Evolutionary conservation across 30 jellyfish, hydroid and myxozoan species (phyloP), one percentile per base, ranked within the genome.

Genomic region (Cassiopea andromeda): DNA sequence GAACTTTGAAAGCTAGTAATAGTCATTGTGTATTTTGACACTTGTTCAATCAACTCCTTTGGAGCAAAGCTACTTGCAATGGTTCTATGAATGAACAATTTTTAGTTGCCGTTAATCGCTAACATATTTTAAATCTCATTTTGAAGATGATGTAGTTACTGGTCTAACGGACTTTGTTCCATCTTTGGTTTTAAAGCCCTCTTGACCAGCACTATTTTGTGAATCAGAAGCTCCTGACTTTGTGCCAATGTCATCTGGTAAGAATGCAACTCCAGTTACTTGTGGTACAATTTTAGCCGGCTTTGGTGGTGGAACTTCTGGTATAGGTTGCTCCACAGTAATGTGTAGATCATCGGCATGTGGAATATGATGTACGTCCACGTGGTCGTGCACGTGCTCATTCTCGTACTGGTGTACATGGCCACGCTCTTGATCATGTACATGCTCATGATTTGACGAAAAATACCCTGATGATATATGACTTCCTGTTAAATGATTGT

Each of bases 261-360:
- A 50, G 85, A 87, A 87, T 44, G 94, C 90, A 0, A 87, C 94
- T 10, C 94, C 94, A 13, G 94, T 87, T 44, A 87, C 94, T 50
- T 87, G 94, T 44, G 94, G 94, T 50, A 73, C 85, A 54, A 87
- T 87, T 73, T 87, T 87, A 13, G 82, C 90, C 0, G 94, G 94
- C 74, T 87, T 87, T 68, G 94, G 94, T 46, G 94, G 94, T 12
- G 94, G 94, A 1, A 87, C 94, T 78, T 87, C 94, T 2, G 94
- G 94, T 0, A 87, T 81, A 14, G 94, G 94, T 44, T 87, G 94
- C 81, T 87, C 94, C 3, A 87, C 94, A 46, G 94, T 87, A 43
- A 87, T 87, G n/a, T 78, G 94, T 49, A 87, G 75, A 60, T 87
- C 94, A 48, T 87, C 94, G 19, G 80, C 85, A 70, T 87, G 94